Evolutionary conservation across 2,797 vertebrate genomes (phyloP).

Genomic region (Champsocephalus esox): DNA sequence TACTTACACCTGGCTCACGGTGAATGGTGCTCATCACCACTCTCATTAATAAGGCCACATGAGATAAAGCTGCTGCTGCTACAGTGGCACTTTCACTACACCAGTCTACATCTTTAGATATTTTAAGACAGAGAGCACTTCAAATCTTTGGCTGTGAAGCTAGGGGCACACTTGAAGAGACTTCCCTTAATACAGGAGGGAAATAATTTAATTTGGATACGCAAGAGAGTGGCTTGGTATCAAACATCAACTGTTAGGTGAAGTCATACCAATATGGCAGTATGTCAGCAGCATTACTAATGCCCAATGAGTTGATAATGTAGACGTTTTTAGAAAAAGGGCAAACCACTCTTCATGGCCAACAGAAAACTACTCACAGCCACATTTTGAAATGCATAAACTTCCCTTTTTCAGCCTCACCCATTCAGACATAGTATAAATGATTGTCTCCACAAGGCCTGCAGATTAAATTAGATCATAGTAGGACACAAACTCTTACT

Average conservation of each 20-base stretch:
- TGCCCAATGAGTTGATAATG: neutral
- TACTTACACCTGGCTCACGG: constrained; percentile 62
- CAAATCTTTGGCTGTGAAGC: constrained; percentile 16
- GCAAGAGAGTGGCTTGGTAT: neutral
- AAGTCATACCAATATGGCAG: neutral
- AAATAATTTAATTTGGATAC: neutral
- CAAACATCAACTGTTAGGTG: neutral
- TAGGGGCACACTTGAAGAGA: neutral
- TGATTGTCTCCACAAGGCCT: constrained; percentile 16
- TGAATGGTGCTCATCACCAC: constrained; percentile 50
- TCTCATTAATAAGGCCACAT: constrained; percentile 59
- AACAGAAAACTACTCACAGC: neutral
- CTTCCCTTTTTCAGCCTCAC: constrained; percentile 20
- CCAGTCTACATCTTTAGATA: constrained; percentile 15
- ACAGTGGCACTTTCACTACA: constrained; percentile 37
- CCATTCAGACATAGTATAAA: neutral
- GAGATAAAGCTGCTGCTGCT: constrained; percentile 15
- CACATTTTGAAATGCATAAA: neutral
- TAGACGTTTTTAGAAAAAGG: neutral
- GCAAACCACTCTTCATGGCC: neutral
- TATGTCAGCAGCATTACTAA: neutral
- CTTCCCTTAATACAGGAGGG: neutral
- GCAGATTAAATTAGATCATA: constrained; percentile 37
- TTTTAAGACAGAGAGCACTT: constrained; percentile 6
- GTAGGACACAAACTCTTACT: constrained; percentile 30